These are phyloP conservation scores for Prosapia bicincta DNA, from an alignment of 2,888 invertebrate genomes.

Conservation along the genomic window DNA sequence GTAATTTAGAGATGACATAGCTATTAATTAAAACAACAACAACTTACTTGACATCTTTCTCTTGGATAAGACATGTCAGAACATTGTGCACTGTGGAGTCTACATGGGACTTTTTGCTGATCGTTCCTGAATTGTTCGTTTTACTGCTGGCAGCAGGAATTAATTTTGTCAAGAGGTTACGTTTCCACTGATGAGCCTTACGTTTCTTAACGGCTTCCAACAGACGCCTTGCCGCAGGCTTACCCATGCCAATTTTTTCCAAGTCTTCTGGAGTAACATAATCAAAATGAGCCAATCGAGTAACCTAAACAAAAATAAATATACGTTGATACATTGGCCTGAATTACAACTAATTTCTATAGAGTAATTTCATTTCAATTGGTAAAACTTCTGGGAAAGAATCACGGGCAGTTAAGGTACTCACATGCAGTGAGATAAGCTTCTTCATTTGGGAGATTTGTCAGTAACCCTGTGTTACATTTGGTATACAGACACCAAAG, in stretches of 20 bases:
- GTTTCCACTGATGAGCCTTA: slow-evolving; percentile 75
- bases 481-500: too few relatives aligned
- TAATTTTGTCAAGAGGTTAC: slow-evolving; percentile 76
- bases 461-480: too few relatives aligned
- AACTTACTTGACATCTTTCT: slow-evolving; percentile 69
- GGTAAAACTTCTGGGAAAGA: too few relatives aligned
- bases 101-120: not conserved
- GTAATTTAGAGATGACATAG: too few relatives aligned
- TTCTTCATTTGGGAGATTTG: too few relatives aligned
- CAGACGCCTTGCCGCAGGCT: slow-evolving; percentile 86
- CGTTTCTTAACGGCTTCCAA: slow-evolving; percentile 90
- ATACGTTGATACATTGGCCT: too few relatives aligned
- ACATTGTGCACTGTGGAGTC: slow-evolving; percentile 37
- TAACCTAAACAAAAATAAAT: slow-evolving; percentile 57
- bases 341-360: too few relatives aligned
- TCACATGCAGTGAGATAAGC: too few relatives aligned
- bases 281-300: slow-evolving; percentile 92
- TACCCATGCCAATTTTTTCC: slow-evolving; percentile 91
- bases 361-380: too few relatives aligned
- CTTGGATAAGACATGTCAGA: slow-evolving; percentile 78
- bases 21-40: too few relatives aligned
- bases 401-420: too few relatives aligned
- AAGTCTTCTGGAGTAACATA: slow-evolving; percentile 94
- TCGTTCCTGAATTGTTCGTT: not conserved
- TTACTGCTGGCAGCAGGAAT: slow-evolving; percentile 48